Evolutionary conservation across 2,797 vertebrate genomes (phyloP), one percentile per base, ranked within the genome.

Genomic region (Sebastes hopkinsi): DNA sequence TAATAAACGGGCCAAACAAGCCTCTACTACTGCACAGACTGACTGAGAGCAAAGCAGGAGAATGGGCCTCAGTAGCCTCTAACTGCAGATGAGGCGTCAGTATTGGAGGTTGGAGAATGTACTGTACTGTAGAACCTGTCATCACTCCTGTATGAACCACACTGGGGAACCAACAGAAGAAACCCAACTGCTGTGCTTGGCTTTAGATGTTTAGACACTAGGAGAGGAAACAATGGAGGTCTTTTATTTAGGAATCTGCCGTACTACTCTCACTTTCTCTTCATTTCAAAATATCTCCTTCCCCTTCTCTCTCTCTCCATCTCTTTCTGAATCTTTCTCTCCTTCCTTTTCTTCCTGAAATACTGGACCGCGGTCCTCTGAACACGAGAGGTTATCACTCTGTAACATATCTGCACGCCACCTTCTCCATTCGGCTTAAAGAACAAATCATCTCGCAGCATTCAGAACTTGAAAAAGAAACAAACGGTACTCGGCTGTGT

Each of bases 391-490:
- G 75, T 75, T 36, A 1, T 56, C 61, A 52, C 58, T 75, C 67
- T 81, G 72, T 83, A 77, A 77, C 80, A 70, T 59, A 64, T 79
- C 75, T 84, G 81, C 82, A 86, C 58, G 14, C 38, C 77, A 67
- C 61, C 34, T 77, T 73, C 73, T 75, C 54, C 52, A 13, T 84
- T 80, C 4, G 25, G 75, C 80, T 83, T 80, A 13, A 77, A 74
- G 89, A 90, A 86, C 72, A 91, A 85, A 89, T 86, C 79, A 32
- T 71, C 66, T 78, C 2, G 4, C 30, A 55, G 75, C 36, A 13
- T 29, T 60, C 67, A 30, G 62, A 87, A 32, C 83, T 81, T 80
- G 38, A 65, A 68, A 69, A 77, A 81, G 65, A 77, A 38, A 27
- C 10, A 50, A 25, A 55, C 5, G 73, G 85, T 87, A 89, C 87